These are phyloP conservation scores for Dascyllus trimaculatus DNA, from an alignment of 2,113 vertebrate genomes.

Conservation along the genomic window DNA sequence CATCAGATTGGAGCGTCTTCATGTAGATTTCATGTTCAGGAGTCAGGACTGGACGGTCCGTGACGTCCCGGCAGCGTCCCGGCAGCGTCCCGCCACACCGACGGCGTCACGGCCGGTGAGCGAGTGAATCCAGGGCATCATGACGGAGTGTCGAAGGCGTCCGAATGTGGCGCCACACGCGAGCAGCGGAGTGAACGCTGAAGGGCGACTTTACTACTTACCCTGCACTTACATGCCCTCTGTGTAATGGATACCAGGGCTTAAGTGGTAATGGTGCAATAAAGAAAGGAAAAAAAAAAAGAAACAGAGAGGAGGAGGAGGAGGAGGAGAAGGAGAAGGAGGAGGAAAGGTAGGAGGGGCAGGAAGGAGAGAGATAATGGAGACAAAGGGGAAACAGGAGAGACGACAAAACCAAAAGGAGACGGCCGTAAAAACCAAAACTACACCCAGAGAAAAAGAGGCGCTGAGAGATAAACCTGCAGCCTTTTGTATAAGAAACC, in stretches of 20 bases:
- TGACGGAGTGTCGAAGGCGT: slow-evolving; percentile 51
- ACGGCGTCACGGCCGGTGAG: slow-evolving; percentile 33
- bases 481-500: slow-evolving; percentile 34
- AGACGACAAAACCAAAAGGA: background rate
- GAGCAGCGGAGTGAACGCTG: slow-evolving; percentile 65
- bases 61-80: background rate
- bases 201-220: slow-evolving; percentile 81
- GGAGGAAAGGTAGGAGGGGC: slow-evolving; percentile 45
- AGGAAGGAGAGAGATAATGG: slow-evolving; percentile 24
- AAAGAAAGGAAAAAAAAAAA: slow-evolving; percentile 69
- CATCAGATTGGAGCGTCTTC: no score
- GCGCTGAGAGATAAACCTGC: background rate
- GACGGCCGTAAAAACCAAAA: background rate
- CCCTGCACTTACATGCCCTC: slow-evolving; percentile 81
- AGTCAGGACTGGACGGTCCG: slow-evolving; percentile 26
- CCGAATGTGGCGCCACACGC: slow-evolving; percentile 76
- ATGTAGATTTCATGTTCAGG: no score
- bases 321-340: slow-evolving; percentile 31
- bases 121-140: slow-evolving; percentile 49
- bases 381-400: slow-evolving; percentile 5
- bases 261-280: slow-evolving; percentile 83
- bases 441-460: background rate
- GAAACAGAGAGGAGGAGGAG: slow-evolving; percentile 54
- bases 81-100: background rate
- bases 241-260: slow-evolving; percentile 82